Base-by-base conservation (phyloP, 1,140 invertebrate genomes). In the Rhyzopertha dominica region DNA sequence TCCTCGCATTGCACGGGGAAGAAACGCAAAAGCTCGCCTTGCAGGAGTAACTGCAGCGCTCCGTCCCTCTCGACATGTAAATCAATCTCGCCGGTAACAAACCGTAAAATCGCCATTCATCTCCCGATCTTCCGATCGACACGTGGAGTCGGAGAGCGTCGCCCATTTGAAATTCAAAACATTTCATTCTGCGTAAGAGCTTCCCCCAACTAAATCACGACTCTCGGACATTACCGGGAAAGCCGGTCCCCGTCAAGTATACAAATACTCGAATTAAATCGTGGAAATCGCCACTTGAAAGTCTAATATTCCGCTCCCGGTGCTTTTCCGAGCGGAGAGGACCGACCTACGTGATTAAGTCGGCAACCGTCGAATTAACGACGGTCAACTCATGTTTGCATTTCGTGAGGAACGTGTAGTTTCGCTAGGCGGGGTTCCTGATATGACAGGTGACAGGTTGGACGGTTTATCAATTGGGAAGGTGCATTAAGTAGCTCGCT, bases 81-180 rank as follows among this genome's bases (percentile, higher is more conserved):
- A 34, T 34, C 31, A 34, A 34, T 34, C 31, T 34, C 31, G 13
- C 7, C 7, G 31, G 31, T 16, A 34, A 16, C 31, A 34, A 34
- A 34, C 31, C 31, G 31, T 34, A 13, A 34, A 34, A 34, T 34
- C 31, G 13, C 31, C 7, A 34, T 34, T 34, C 31, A 34, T 34
- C 13, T 13, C n/a, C n/a, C n/a, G n/a, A n/a, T n/a, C n/a, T n/a
- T n/a, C n/a, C n/a, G n/a, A n/a, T n/a, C n/a, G n/a, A n/a, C n/a
- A n/a, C n/a, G n/a, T n/a, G n/a, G n/a, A n/a, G n/a, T n/a, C n/a
- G n/a, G n/a, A n/a, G n/a, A n/a, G n/a, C n/a, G 24, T 37, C 29
- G 10, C 10, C 41, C n/a, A 43, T 43, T 43, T 43, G 41, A 43
- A 43, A 42, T 43, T 43, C 41, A 43, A 43, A 43, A 43, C 30